These are phyloP conservation scores for Pammene aurita DNA, from an alignment of 2,888 invertebrate species.

Conservation along the genomic window DNA sequence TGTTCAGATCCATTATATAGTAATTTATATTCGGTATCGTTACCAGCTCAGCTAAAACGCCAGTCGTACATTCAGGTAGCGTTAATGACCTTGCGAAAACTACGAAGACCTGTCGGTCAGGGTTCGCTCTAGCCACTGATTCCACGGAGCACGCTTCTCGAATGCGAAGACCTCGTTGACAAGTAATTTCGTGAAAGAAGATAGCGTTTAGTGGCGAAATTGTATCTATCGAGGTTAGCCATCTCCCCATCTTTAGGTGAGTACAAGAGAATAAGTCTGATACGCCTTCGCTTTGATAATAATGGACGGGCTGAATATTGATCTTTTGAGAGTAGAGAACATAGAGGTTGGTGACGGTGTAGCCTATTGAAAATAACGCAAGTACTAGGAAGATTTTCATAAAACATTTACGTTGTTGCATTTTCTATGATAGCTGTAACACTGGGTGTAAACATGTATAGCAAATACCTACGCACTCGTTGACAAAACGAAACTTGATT, in stretches of 20 bases:
- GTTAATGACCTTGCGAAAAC: constrained; percentile 15
- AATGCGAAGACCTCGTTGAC: constrained; percentile 21
- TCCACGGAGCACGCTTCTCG: constrained; percentile 44
- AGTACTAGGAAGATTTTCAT: background rate
- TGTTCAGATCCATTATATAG: constrained; percentile 35
- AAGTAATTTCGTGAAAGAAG: constrained; percentile 41
- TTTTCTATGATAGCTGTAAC: background rate
- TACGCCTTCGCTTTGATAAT: too few species aligned
- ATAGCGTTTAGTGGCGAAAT: constrained; percentile 4
- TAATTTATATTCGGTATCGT: constrained; percentile 33
- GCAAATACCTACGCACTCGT: background rate
- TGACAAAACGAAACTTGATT: background rate
- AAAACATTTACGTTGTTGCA: background rate
- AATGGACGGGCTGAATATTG: background rate
- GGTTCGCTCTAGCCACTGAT: constrained; percentile 37
- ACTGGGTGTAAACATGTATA: background rate
- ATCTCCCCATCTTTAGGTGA: background rate
- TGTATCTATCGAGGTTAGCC: background rate
- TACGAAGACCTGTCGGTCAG: constrained; percentile 26
- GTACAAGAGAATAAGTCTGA: constrained; percentile 18
- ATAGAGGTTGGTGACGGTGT: background rate
- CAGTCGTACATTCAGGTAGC: constrained; percentile 7
- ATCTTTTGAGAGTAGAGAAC: background rate
- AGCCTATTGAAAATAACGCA: constrained; percentile 2
- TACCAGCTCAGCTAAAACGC: constrained; percentile 21